Conservation (phyloP, 2,113 vertebrate species). For the Eretmochelys imbricata region DNA sequence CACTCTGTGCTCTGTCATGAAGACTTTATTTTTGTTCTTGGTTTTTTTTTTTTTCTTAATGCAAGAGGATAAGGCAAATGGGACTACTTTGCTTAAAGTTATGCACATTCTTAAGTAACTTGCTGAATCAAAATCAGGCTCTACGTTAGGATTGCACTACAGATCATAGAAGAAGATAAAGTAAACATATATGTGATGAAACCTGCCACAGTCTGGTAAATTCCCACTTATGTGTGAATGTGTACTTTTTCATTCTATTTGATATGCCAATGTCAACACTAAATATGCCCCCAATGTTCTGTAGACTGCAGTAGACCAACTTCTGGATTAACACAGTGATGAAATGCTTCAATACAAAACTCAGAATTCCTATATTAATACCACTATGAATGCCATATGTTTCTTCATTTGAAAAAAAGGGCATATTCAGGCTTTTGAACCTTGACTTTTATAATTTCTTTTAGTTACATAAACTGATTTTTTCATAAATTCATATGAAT, state of each 20-base stretch:
- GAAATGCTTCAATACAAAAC: neutral
- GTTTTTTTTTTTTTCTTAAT: neutral
- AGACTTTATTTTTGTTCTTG: neutral
- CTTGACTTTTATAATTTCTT: neutral
- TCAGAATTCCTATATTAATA: neutral
- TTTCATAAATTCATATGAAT: neutral
- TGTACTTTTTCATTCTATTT: neutral
- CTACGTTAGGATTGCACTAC: neutral
- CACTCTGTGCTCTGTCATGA: neutral
- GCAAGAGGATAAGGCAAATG: neutral
- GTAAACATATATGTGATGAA: neutral
- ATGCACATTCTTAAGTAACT: neutral
- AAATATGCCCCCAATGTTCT: neutral
- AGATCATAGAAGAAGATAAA: neutral
- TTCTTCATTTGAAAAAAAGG: neutral
- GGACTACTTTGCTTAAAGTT: neutral
- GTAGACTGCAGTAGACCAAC: neutral
- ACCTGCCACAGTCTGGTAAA: neutral
- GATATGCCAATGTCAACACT: neutral
- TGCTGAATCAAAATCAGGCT: neutral
- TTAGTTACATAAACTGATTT: slow-evolving; percentile 5
- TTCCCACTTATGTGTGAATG: neutral
- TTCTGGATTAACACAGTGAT: neutral
- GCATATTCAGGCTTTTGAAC: neutral
- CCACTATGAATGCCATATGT: fast-evolving